phyloP scores from a whole-genome alignment of 2,113 vertebrate species.

The Peucedramus taeniatus region DNA sequence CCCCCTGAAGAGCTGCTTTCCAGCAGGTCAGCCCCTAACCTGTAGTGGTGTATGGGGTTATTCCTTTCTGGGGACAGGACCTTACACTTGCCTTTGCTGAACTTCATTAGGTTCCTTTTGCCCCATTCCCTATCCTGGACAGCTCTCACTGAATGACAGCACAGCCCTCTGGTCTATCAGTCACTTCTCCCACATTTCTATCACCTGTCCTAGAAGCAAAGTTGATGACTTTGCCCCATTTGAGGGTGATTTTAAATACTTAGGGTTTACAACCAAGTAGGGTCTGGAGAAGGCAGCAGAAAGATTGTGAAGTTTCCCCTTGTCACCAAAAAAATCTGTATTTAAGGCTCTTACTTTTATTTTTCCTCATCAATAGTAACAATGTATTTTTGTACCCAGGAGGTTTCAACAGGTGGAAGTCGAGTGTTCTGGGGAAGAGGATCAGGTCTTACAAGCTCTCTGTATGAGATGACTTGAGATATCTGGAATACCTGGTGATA shows the following conservation, averaged over 20 bases:
- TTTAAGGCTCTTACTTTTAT: background rate
- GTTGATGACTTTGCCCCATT: background rate
- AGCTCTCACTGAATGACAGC: background rate
- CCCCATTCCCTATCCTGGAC: background rate
- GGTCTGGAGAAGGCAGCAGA: background rate
- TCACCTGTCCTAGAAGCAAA: background rate
- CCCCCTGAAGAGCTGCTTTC: background rate
- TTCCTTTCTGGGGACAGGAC: background rate
- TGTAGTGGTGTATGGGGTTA: background rate
- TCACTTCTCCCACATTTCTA: background rate
- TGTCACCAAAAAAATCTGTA: background rate
- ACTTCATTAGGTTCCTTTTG: background rate
- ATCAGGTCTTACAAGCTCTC: background rate
- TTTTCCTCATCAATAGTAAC: background rate
- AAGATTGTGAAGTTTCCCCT: background rate
- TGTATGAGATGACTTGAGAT: background rate
- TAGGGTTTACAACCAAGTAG: background rate
- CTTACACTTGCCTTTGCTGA: background rate
- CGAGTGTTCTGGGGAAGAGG: background rate
- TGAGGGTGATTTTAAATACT: background rate
- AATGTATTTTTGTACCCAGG: background rate
- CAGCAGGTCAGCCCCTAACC: background rate
- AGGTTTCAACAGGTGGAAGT: background rate
- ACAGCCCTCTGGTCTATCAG: background rate
- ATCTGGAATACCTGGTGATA: background rate